These are phyloP conservation scores for Larimichthys polyactis DNA, from an alignment of 2,113 vertebrate species.

Conservation along the genomic window DNA sequence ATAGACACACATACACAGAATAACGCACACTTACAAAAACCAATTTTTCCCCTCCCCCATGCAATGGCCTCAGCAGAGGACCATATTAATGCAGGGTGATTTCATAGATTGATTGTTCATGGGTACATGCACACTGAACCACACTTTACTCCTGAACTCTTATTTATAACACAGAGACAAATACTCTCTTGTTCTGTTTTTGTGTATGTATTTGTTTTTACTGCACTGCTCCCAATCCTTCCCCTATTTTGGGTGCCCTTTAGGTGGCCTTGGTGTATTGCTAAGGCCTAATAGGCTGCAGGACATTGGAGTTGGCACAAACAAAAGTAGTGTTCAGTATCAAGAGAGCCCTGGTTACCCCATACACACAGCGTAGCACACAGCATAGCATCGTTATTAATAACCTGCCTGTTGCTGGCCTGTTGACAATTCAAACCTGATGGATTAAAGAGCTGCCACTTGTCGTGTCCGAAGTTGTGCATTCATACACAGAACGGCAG, in stretches of 20 bases:
- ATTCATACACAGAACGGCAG: not conserved
- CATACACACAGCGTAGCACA: constrained; percentile 42
- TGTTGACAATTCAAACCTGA: constrained; percentile 70
- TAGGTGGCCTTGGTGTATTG: constrained; percentile 58
- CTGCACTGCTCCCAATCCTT: not conserved
- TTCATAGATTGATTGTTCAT: constrained; percentile 71
- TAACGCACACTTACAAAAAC: constrained; percentile 49
- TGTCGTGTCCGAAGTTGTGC: not conserved
- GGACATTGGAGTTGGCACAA: constrained; percentile 58
- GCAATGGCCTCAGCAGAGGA: constrained; percentile 45
- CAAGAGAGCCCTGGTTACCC: constrained; percentile 71
- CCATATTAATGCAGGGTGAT: constrained; percentile 70
- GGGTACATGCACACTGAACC: constrained; percentile 47
- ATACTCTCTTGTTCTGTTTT: constrained; percentile 2
- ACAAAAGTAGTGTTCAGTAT: constrained; percentile 70
- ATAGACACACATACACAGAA: constrained; percentile 29
- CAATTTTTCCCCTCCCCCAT: constrained; percentile 52
- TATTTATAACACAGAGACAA: constrained; percentile 35
- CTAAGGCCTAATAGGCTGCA: constrained; percentile 35
- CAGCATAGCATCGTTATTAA: constrained; percentile 78
- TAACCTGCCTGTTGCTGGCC: constrained; percentile 80
- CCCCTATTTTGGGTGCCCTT: constrained; percentile 60
- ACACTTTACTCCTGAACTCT: constrained; percentile 25
- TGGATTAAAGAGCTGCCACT: constrained; percentile 36
- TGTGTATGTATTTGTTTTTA: constrained; percentile 30